Base-by-base conservation (phyloP, 2,888 invertebrate species). In the Phyto melanocephala region DNA sequence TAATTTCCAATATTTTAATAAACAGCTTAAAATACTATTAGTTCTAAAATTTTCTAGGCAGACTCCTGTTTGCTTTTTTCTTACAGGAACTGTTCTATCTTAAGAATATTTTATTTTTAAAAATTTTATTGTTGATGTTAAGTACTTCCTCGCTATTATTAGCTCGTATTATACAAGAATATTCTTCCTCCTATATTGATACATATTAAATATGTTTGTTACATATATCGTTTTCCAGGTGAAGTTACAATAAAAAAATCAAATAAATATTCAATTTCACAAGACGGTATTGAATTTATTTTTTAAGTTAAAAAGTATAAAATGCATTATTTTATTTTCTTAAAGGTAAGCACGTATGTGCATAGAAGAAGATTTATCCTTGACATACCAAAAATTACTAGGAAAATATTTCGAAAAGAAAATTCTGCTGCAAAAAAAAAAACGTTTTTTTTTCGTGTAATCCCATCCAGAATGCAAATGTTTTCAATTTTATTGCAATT, bases 401-500 rank as follows among this genome's bases (percentile, higher is more conserved):
- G 24, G 22, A 54, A 42, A 42, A 5, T 72, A 24, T 11, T 37
- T 13, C 6, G 37, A 60, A 40, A 20, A 2, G 24, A 63, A 42
- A 40, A 33, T 11, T 42, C 4, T 7, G 3, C 6, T 17, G 13
- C 37, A 17, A 37, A n/a, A 40, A 40, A 24, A n/a, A 8, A 22
- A 45, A 24, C 20, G 33, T 56, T 6, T 6, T 56, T 58, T 22
- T 10, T 17, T 11, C 7, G 15, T 6, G 13, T 15, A 28, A 28
- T 28, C 3, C 28, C 28, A 28, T 28, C 6, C 28, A 28, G 28
- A 28, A 22, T 33, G 52, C 22, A 65, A 74, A 45, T 50, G 13
- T 13, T 63, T 74, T 62, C 40, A 22, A 42, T 74, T 52, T 52
- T 13, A 52, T 47, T 20, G 20, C 13, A 52, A n/a, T 52, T 24